Conservation (phyloP, 2,888 invertebrate genomes). For the Mechanitis messenoides region DNA sequence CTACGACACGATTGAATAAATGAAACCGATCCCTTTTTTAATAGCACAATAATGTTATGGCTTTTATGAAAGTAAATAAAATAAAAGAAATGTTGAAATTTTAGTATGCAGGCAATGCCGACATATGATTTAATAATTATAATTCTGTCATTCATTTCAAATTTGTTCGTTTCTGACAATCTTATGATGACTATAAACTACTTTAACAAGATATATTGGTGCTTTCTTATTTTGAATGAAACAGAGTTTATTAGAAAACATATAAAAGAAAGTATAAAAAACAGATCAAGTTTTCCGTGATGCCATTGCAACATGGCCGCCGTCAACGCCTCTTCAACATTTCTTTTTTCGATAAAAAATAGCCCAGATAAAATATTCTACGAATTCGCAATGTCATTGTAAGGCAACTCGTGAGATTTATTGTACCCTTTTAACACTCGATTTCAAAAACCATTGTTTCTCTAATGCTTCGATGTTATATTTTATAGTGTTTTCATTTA, state of each 20-base stretch:
- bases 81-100: no score
- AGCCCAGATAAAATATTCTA: constrained; percentile 14
- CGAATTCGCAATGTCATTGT: constrained; percentile 10
- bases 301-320: constrained; percentile 18
- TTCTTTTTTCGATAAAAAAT: constrained; percentile 16
- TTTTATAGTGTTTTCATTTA: neutral
- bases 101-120: no score
- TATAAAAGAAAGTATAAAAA: constrained; percentile 20
- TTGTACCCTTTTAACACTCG: constrained; percentile 48
- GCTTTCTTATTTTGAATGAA: constrained; percentile 13
- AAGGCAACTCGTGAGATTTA: constrained; percentile 41
- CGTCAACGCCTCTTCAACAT: constrained; percentile 14
- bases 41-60: no score
- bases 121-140: no score
- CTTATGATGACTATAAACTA: neutral
- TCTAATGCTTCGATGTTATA: constrained; percentile 3
- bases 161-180: neutral
- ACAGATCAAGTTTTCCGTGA: constrained; percentile 19
- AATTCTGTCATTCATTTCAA: no score
- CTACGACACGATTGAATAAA: no score
- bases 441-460: constrained; percentile 35
- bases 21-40: no score
- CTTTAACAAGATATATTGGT: neutral
- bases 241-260: constrained; percentile 14
- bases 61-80: no score